These are phyloP conservation scores for Allobates femoralis DNA, from an alignment of 2,797 vertebrate species.

Conservation along the genomic window DNA sequence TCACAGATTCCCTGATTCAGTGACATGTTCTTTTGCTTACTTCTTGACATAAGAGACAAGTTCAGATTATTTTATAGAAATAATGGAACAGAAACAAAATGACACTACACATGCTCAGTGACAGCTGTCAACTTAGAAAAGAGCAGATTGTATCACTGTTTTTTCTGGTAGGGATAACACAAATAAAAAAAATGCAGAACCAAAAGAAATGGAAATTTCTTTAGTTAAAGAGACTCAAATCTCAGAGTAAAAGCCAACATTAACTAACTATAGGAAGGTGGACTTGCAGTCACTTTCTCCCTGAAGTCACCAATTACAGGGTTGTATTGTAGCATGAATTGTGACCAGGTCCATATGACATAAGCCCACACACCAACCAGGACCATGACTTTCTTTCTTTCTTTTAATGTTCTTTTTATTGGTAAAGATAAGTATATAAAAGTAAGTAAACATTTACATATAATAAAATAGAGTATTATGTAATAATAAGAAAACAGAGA, in stretches of 20 bases:
- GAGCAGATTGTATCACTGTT: constrained; percentile 51
- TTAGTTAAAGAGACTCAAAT: fast-evolving
- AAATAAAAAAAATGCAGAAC: constrained; percentile 59
- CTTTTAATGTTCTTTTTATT: too few species aligned
- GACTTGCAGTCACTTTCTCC: too few species aligned
- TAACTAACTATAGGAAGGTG: too few species aligned
- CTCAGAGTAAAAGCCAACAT: background rate
- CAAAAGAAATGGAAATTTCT: constrained; percentile 65
- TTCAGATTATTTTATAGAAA: constrained; percentile 65
- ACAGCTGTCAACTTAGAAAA: constrained; percentile 44
- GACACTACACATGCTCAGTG: constrained; percentile 57
- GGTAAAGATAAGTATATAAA: too few species aligned
- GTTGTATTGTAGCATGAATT: too few species aligned
- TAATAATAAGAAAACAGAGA: too few species aligned
- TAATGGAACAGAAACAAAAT: constrained; percentile 48
- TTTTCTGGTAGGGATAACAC: constrained; percentile 42
- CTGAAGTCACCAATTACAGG: too few species aligned
- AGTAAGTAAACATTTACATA: too few species aligned
- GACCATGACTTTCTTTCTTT: too few species aligned
- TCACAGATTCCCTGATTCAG: constrained; percentile 59
- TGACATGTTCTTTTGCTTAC: constrained; percentile 69
- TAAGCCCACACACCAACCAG: too few species aligned
- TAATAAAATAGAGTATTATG: too few species aligned
- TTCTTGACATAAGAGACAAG: constrained; percentile 69
- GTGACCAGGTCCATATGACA: too few species aligned